These are phyloP conservation scores for Ceratothoa steindachneri DNA, from an alignment of 2,888 invertebrate species.

Conservation along the genomic window DNA sequence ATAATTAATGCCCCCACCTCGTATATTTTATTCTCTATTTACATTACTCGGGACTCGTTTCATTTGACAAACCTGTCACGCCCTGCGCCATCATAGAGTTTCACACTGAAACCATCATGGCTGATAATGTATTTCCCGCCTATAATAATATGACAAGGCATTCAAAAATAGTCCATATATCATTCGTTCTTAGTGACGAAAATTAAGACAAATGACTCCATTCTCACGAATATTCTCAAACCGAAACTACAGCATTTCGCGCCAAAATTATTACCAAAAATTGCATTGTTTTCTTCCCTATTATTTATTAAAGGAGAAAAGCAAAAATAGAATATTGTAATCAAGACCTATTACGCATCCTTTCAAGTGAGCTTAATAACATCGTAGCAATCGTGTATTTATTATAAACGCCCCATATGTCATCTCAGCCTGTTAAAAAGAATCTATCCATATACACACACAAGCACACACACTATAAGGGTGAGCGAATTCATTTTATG, in stretches of 20 bases:
- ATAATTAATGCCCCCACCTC: no score
- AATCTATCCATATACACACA: no score
- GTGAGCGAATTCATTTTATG: no score
- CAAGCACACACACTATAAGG: no score
- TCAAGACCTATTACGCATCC: neutral
- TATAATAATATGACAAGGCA: constrained; percentile 3
- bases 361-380: neutral
- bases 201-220: constrained; percentile 6
- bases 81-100: neutral
- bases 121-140: constrained; percentile 8
- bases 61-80: no score
- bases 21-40: no score
- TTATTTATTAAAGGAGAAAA: neutral
- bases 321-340: neutral
- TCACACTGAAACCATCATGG: neutral
- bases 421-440: no score
- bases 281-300: neutral
- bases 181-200: neutral
- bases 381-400: neutral
- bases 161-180: neutral
- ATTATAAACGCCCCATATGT: neutral
- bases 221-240: constrained; percentile 2
- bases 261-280: constrained; percentile 2
- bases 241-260: neutral
- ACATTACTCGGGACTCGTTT: no score